Conservation (phyloP, 2,888 invertebrate genomes). For the Phalera bucephala region DNA sequence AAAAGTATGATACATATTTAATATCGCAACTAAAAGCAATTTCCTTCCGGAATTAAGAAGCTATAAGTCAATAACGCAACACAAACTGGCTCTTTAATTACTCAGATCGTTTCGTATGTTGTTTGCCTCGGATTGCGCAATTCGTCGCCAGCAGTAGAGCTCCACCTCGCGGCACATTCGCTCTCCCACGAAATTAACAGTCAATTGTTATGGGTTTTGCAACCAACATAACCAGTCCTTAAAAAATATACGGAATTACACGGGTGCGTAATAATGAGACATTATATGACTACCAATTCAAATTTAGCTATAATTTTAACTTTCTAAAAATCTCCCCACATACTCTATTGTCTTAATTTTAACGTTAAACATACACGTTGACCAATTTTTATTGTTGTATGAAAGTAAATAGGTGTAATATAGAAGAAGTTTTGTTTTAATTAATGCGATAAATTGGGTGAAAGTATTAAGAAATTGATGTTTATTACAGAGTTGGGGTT, state of each 20-base stretch:
- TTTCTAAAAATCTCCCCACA: conserved; percentile 27
- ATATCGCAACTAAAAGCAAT: background rate
- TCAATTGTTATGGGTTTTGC: conserved; percentile 60
- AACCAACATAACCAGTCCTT: conserved; percentile 35
- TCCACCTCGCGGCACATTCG: conserved; percentile 29
- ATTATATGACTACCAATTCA: conserved; percentile 16
- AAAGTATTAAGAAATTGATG: conserved; percentile 29
- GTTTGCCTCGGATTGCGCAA: background rate
- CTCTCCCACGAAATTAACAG: conserved; percentile 61
- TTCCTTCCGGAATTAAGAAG: conserved; percentile 7
- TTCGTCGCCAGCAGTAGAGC: conserved; percentile 25
- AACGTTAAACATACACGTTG: conserved; percentile 15
- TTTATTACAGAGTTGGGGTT: conserved; percentile 12
- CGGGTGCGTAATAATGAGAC: conserved; percentile 20
- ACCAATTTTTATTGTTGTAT: conserved; percentile 16
- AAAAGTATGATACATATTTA: background rate
- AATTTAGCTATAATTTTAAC: conserved; percentile 25
- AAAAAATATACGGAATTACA: conserved; percentile 27
- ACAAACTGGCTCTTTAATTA: background rate
- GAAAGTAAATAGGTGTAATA: conserved; percentile 26
- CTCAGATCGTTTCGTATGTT: background rate
- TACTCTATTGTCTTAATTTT: conserved; percentile 11
- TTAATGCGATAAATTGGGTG: conserved; percentile 25
- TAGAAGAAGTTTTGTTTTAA: conserved; percentile 12
- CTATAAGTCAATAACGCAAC: conserved; percentile 19